Evolutionary conservation across 2,888 invertebrate species (phyloP), one percentile per base, ranked within the genome.

Genomic region (Diaphora mendica): DNA sequence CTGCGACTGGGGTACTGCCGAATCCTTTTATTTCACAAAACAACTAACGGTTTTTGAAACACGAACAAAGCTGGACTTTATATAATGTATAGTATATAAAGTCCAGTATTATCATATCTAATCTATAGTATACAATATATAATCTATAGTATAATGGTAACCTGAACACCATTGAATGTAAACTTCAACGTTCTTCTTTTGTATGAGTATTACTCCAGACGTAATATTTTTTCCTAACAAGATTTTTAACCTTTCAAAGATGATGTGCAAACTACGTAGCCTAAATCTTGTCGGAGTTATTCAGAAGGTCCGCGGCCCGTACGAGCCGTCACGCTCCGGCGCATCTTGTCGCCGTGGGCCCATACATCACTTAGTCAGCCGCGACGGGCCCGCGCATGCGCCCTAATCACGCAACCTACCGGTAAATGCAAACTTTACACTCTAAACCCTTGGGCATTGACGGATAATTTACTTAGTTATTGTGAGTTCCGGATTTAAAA

Each of bases 361-460:
- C 83, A 88, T 88, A 85, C 86, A 87, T 88, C 89, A 88, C 88
- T 82, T 83, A 88, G 82, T 80, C 87, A 85, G 79, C 75, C 75
- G 84, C 75, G 78, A 82, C 83, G 86, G 75, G 59, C 70, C 64
- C 72, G 83, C 89, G 87, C 88, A 79, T 85, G 87, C 86, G 85
- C 80, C 64, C 55, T 42, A 42, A 48, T 69, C 70, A 73, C 62
- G 74, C 79, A 77, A 87, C 84, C 85, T 85, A 59, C 68, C n/a
- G 48, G 65, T 69, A 75, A 82, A 81, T 83, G 84, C 83, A 85
- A 87, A 89, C 86, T 90, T 90, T 86, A 85, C 85, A 83, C 82
- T 80, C 66, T 23, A 82, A 79, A 69, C 88, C 83, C 89, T 66
- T 55, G 86, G 86, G 85, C 82, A 86, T 91, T 87, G 85, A 81